A percentile compares a stretch with the other conserved stretches of the same genome.
Evolutionary conservation across 2,797 vertebrate species (phyloP).

Genomic region (Eulemur rubriventer): DNA sequence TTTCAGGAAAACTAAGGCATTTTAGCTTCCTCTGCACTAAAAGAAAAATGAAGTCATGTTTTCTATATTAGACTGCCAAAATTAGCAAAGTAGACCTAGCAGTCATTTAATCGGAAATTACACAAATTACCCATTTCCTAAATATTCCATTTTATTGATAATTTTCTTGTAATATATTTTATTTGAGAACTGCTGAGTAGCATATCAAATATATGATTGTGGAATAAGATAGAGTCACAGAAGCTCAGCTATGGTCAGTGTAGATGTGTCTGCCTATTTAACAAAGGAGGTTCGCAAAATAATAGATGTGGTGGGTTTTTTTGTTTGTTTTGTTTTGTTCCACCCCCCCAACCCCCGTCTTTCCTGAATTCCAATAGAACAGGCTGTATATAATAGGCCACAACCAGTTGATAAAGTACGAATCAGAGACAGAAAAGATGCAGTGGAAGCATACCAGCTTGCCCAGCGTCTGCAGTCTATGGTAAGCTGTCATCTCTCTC

Average conservation of each 20-base stretch:
- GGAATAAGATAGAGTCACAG: background rate
- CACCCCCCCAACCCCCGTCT: background rate
- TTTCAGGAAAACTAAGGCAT: slow-evolving; percentile 3
- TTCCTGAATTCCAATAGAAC: slow-evolving; percentile 86
- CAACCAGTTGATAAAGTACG: slow-evolving; percentile 91
- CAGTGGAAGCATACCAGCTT: slow-evolving; percentile 93
- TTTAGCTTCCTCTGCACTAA: background rate
- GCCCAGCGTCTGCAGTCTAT: slow-evolving; percentile 96
- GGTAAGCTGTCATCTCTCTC: slow-evolving; percentile 83
- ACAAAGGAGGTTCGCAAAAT: background rate
- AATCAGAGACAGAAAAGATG: slow-evolving; percentile 91
- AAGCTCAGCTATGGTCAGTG: background rate
- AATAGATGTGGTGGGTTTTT: slow-evolving; percentile 14
- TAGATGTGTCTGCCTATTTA: slow-evolving; percentile 6
- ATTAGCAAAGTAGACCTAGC: background rate
- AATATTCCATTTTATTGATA: slow-evolving; percentile 16
- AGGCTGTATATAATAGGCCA: slow-evolving; percentile 96
- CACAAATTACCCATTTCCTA: background rate
- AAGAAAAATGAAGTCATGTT: slow-evolving; percentile 2
- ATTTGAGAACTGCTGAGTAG: background rate
- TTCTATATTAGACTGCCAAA: slow-evolving; percentile 29
- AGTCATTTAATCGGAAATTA: slow-evolving; percentile 43
- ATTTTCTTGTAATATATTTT: slow-evolving; percentile 4
- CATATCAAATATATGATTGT: background rate
- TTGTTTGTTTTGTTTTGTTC: background rate